phyloP scores from a whole-genome alignment of 2,888 invertebrate species.

The Spisula solida region DNA sequence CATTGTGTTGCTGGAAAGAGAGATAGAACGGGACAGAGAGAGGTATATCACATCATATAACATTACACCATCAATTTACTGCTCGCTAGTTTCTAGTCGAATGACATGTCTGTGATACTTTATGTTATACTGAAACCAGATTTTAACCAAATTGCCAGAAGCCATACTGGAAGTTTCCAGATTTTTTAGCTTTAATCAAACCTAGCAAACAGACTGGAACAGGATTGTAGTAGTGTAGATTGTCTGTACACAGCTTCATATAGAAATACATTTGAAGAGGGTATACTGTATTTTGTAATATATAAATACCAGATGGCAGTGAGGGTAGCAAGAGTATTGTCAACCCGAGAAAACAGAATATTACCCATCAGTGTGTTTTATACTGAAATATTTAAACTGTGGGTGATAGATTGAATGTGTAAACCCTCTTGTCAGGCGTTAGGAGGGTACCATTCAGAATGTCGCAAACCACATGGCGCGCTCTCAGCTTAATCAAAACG shows the following conservation, averaged over 20 bases:
- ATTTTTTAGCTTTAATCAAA: neutral
- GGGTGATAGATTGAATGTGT: no score
- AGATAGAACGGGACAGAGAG: neutral
- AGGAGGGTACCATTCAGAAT: no score
- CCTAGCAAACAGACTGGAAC: neutral
- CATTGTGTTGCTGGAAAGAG: neutral
- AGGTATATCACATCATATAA: neutral
- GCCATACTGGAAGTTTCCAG: neutral
- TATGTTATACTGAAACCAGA: neutral
- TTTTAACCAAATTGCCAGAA: slow-evolving; percentile 15
- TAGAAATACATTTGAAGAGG: neutral
- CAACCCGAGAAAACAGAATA: no score
- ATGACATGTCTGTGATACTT: slow-evolving; percentile 8
- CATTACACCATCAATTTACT: neutral
- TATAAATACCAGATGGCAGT: no score
- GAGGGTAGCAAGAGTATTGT: no score
- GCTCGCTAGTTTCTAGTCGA: neutral
- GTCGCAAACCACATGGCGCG: no score
- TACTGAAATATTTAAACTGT: no score
- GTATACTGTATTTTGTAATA: no score
- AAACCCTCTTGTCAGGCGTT: no score
- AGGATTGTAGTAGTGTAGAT: neutral
- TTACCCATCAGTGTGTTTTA: no score
- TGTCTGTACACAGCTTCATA: neutral
- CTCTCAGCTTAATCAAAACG: no score